phyloP scores from a whole-genome alignment of 2,797 vertebrate genomes.

The Muraenolepis orangiensis region DNA sequence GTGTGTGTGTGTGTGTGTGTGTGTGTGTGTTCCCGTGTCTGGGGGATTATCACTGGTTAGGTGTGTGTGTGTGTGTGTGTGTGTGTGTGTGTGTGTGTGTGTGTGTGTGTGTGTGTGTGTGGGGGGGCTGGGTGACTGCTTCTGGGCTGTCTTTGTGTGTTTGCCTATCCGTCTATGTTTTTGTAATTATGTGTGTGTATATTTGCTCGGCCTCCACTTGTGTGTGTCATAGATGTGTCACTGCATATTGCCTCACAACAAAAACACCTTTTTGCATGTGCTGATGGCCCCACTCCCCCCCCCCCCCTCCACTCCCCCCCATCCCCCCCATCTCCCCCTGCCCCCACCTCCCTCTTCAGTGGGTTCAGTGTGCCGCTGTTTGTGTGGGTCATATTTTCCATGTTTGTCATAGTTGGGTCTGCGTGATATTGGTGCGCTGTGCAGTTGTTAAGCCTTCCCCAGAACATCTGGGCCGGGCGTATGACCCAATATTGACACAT shows the following conservation, averaged over 20 bases:
- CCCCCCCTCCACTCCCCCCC: slow-evolving; percentile 9
- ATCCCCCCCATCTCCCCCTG: slow-evolving; percentile 15
- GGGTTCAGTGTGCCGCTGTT: slow-evolving; percentile 34
- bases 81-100: slow-evolving; percentile 76
- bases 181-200: slow-evolving; percentile 78
- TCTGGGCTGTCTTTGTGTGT: slow-evolving; percentile 76
- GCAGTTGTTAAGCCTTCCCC: slow-evolving; percentile 17
- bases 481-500: too few species aligned
- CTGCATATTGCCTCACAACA: slow-evolving; percentile 54
- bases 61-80: slow-evolving; percentile 74
- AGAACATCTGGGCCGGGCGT: slow-evolving; percentile 23
- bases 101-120: slow-evolving; percentile 75
- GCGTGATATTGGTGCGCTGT: slow-evolving; percentile 36
- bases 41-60: slow-evolving; percentile 77
- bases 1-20: slow-evolving; percentile 45
- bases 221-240: slow-evolving; percentile 61
- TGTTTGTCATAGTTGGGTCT: slow-evolving; percentile 27
- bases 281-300: slow-evolving; percentile 25
- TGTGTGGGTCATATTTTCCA: slow-evolving; percentile 45
- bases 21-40: slow-evolving; percentile 61
- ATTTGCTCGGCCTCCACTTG: slow-evolving; percentile 66
- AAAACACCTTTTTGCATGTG: slow-evolving; percentile 55
- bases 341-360: too few species aligned
- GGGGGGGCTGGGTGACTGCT: slow-evolving; percentile 76
- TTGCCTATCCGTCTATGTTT: slow-evolving; percentile 76